Evolutionary conservation across 2,113 vertebrate species (phyloP).

Genomic region (Butorides virescens): DNA sequence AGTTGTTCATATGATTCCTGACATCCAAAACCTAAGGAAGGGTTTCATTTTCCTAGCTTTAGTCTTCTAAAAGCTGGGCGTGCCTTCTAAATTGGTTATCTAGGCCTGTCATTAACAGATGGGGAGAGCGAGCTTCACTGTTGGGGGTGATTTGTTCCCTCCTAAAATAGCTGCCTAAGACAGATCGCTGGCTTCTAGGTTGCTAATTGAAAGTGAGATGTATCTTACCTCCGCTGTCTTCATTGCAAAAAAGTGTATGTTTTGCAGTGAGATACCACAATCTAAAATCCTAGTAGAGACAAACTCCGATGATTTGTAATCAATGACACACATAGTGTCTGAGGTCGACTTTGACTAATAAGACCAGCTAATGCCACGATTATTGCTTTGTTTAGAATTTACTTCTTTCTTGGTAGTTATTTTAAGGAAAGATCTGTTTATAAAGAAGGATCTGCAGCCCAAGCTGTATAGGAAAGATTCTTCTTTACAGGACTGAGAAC

Average conservation of each 20-base stretch:
- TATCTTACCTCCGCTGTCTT: not conserved
- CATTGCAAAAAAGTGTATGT: not conserved
- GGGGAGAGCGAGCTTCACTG: conserved; percentile 32
- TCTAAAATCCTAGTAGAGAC: not conserved
- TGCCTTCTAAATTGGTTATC: conserved; percentile 38
- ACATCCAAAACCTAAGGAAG: not conserved
- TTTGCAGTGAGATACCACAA: not conserved
- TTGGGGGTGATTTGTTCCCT: conserved; percentile 53
- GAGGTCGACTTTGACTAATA: not conserved
- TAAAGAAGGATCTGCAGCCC: not conserved
- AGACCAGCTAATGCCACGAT: not conserved
- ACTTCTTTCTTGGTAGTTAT: not conserved
- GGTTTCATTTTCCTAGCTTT: not conserved
- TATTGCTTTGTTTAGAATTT: not conserved
- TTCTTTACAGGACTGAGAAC: not conserved
- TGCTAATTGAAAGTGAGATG: conserved; percentile 33
- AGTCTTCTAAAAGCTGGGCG: not conserved
- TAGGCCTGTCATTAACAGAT: conserved; percentile 59
- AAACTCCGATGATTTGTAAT: not conserved
- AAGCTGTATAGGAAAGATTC: not conserved
- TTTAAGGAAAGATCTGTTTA: not conserved
- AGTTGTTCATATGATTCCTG: not conserved
- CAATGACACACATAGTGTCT: not conserved
- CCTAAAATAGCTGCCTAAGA: conserved; percentile 50
- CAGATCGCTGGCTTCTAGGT: not conserved